Conservation (phyloP, 2,113 vertebrate genomes). For the Entomyzon cyanotis region DNA sequence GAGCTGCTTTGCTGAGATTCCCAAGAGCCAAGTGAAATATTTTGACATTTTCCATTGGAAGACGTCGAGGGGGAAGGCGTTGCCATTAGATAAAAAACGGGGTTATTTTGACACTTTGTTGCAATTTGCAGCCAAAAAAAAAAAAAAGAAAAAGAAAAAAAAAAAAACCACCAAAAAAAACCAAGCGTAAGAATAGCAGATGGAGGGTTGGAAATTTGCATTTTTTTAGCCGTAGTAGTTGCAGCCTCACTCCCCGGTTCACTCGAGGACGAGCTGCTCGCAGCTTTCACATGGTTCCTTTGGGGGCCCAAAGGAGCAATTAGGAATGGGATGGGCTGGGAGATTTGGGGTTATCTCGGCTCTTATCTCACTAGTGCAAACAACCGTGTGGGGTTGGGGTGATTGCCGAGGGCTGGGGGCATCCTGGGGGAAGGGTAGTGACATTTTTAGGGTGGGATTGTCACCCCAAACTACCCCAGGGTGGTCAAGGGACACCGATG, state of each 20-base stretch:
- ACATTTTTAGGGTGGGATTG: background rate
- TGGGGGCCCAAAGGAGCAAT: conserved; percentile 8
- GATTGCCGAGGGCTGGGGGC: background rate
- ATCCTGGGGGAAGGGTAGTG: background rate
- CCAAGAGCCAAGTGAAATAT: background rate
- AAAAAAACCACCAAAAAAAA: background rate
- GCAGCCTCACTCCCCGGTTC: background rate
- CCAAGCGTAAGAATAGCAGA: conserved; percentile 4
- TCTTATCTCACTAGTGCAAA: background rate
- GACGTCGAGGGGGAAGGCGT: background rate
- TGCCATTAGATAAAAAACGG: background rate
- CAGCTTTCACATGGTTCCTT: background rate
- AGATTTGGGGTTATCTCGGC: background rate
- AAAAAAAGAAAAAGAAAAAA: too few species aligned
- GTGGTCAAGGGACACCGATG: background rate
- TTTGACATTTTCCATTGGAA: background rate
- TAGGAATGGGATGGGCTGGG: background rate
- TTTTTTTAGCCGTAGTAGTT: conserved; percentile 13
- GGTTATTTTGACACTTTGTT: background rate
- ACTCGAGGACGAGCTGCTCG: background rate
- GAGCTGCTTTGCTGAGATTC: background rate
- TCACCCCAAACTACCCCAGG: background rate
- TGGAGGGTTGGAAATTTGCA: conserved; percentile 46
- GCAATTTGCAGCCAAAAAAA: background rate
- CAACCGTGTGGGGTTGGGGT: background rate